Percentiles rank a stretch among this genome's conserved stretches.
phyloP scores from a whole-genome alignment of 1,140 invertebrate species.

The Papilio helenus region DNA sequence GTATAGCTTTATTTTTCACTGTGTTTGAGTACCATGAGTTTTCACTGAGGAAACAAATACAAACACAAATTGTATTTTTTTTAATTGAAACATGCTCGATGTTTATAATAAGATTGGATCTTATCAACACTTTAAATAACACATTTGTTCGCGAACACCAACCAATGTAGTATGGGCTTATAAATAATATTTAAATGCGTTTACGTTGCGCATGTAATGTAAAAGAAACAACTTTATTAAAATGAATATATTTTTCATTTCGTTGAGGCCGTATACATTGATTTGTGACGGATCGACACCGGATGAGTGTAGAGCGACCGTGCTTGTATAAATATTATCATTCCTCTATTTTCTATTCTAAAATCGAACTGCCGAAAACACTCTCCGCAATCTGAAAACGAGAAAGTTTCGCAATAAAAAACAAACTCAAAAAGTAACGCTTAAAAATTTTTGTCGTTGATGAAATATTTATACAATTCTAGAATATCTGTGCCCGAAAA shows the following conservation, averaged over 20 bases:
- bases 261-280: slow-evolving; percentile 10
- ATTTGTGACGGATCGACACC: slow-evolving; percentile 35
- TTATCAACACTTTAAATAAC: background rate
- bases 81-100: no score
- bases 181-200: background rate
- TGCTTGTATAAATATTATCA: slow-evolving; percentile 35
- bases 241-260: slow-evolving; percentile 22
- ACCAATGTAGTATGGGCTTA: background rate
- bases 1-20: background rate
- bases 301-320: slow-evolving; percentile 31
- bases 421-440: slow-evolving; percentile 8
- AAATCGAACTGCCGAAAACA: slow-evolving; percentile 12
- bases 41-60: no score
- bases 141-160: background rate
- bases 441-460: slow-evolving; percentile 11
- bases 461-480: slow-evolving; percentile 8
- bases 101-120: no score
- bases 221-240: slow-evolving; percentile 19
- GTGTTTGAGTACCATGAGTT: no score
- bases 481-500: background rate
- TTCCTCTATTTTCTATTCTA: slow-evolving; percentile 25
- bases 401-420: slow-evolving; percentile 12
- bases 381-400: slow-evolving; percentile 17
- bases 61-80: no score
- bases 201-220: background rate